These are phyloP conservation scores for Drosophila testacea DNA, from an alignment of 2,888 invertebrate species.

Conservation along the genomic window DNA sequence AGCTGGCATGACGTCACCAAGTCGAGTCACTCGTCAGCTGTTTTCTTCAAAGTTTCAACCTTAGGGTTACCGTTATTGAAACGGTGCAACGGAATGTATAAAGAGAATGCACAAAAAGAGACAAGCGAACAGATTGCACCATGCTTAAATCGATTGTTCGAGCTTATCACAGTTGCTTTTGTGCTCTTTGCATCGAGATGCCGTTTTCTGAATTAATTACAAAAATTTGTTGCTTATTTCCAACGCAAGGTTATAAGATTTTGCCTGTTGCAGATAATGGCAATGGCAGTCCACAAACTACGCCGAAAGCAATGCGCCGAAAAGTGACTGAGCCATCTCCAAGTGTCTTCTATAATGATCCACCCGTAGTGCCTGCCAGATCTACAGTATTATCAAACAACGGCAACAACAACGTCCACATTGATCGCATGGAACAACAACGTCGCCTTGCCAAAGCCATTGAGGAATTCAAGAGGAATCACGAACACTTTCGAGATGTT, in stretches of 20 bases:
- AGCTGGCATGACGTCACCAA: slow-evolving; percentile 32
- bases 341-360: slow-evolving; percentile 48
- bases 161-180: slow-evolving; percentile 40
- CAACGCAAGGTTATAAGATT: slow-evolving; percentile 58
- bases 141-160: slow-evolving; percentile 2
- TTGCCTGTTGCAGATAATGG: slow-evolving; percentile 69
- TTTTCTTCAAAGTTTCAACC: slow-evolving; percentile 25
- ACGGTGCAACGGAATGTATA: neutral
- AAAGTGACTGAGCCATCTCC: slow-evolving; percentile 12
- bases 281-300: slow-evolving; percentile 47
- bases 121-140: slow-evolving; percentile 17
- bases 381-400: slow-evolving; percentile 53
- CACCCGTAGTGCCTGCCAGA: slow-evolving; percentile 21
- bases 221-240: slow-evolving; percentile 57
- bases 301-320: slow-evolving; percentile 35
- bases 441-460: slow-evolving; percentile 31
- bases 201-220: slow-evolving; percentile 42
- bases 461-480: slow-evolving; percentile 68
- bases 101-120: neutral
- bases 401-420: slow-evolving; percentile 36
- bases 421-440: slow-evolving; percentile 46
- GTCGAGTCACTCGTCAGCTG: slow-evolving; percentile 33
- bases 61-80: slow-evolving; percentile 26
- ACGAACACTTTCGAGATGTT: slow-evolving; percentile 78
- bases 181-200: slow-evolving; percentile 34